Base-by-base conservation (phyloP, 2,113 vertebrate species). In the Orthonyx spaldingii region DNA sequence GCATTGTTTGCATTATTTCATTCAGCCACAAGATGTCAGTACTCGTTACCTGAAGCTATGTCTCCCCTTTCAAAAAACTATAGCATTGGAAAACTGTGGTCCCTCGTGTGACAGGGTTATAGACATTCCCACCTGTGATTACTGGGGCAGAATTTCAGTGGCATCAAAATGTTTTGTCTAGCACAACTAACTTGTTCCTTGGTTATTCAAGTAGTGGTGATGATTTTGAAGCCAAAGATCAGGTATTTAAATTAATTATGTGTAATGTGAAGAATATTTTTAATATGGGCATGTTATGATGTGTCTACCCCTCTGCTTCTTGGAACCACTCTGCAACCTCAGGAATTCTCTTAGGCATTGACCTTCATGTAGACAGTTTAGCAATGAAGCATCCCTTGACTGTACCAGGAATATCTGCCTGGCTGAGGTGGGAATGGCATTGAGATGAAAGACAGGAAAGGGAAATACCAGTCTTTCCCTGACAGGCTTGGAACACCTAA, bases 1-100 rank as follows among this genome's bases (percentile, higher is more conserved):
- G 13, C 47, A 16, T 55, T 75, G 12, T 55, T 50, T 96, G 93
- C 77, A 92, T 64, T 97, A 90, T 83, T 96, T 32, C 11, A 50
- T 21, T 17, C 1, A 47, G 66, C 96, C 97, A 97, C 97, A 93
- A 96, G 97, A 94, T 98, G 98, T 96, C 98, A 97, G 78, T 91
- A 75, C 33, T 32, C 79, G 22, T 65, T 32, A 80, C 7, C 49
- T 56, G 93, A 97, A 97, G 44, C 15, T 23, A 23, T 2, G 17
- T 2, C 47, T 65, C 27, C 16, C 35, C 4, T 30, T 12, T 13
- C 4, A 11, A 47, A 79, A 82, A 60, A 23, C 12, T 4, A 1
- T 0, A 27, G 16, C 1, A 0, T 17, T 8, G 26, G 30, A n/a
- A 52, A 66, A 24, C 11, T 1, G 1, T 3, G 11, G 22, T 32